Evolutionary conservation across 2,888 invertebrate genomes (phyloP).

Genomic region (Magallana nippona): DNA sequence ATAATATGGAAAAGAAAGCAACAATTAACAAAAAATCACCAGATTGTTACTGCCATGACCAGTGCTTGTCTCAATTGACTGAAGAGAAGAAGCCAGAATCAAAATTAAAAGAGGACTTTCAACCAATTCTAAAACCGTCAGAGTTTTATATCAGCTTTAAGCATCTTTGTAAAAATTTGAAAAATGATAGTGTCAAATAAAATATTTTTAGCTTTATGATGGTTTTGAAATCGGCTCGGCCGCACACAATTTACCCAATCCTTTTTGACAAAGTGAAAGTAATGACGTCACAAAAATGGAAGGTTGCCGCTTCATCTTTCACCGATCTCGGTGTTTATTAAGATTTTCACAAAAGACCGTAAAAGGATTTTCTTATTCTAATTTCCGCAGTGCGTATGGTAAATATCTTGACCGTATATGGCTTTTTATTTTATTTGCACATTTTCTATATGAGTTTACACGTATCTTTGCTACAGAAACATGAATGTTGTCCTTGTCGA

Average conservation of each 20-base stretch:
- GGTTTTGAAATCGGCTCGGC: not conserved
- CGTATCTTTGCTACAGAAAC: not conserved
- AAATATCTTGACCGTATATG: not conserved
- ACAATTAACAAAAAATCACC: not conserved
- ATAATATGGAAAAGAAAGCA: not conserved
- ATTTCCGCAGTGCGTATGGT: not conserved
- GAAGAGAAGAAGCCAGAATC: slow-evolving; percentile 13
- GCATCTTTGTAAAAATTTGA: slow-evolving; percentile 39
- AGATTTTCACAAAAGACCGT: not conserved
- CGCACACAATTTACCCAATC: not conserved
- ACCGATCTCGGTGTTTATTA: not conserved
- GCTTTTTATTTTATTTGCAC: not conserved
- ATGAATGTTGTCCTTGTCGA: too few relatives aligned
- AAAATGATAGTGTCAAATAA: not conserved
- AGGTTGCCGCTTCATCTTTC: not conserved
- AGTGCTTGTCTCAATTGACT: not conserved
- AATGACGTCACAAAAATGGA: not conserved
- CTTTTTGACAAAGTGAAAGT: slow-evolving; percentile 2
- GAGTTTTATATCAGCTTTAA: slow-evolving; percentile 46
- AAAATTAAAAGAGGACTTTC: slow-evolving; percentile 7
- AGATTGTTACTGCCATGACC: not conserved
- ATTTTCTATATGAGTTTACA: not conserved
- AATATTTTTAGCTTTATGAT: not conserved
- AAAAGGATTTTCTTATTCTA: not conserved
- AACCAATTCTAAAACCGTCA: slow-evolving; percentile 43